A percentile compares a stretch with the other conserved stretches of the same genome.
Evolutionary conservation across 2,113 vertebrate genomes (phyloP).

Genomic region (Cephalopholis sonnerati): DNA sequence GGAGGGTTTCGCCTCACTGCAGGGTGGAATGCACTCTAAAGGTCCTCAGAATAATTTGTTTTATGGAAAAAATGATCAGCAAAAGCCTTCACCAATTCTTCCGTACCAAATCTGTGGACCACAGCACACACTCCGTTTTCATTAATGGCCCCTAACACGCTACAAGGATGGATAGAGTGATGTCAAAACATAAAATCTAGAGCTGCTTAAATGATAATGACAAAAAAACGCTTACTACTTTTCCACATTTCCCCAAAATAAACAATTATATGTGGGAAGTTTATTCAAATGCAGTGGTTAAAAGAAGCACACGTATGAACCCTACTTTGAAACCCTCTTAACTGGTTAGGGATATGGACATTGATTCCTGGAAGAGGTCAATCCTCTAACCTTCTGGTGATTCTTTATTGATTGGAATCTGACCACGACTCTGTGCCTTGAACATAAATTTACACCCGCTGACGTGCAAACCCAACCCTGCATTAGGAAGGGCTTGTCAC

Average conservation of each 20-base stretch:
- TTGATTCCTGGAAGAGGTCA: conserved; percentile 65
- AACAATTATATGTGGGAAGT: not conserved
- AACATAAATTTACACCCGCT: conserved; percentile 83
- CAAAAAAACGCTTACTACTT: not conserved
- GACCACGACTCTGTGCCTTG: conserved; percentile 56
- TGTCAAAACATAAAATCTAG: not conserved
- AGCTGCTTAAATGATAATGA: not conserved
- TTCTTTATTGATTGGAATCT: conserved; percentile 80
- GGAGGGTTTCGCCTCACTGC: conserved; percentile 33
- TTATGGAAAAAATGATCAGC: conserved; percentile 60
- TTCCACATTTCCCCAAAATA: not conserved
- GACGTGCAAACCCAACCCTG: conserved; percentile 69
- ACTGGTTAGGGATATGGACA: conserved; percentile 53
- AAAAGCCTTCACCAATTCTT: conserved; percentile 38
- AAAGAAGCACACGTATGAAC: not conserved
- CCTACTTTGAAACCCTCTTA: conserved; percentile 14
- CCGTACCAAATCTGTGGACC: conserved; percentile 22
- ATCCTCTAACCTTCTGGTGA: conserved; percentile 44
- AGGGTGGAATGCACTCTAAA: conserved; percentile 51
- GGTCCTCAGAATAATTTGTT: conserved; percentile 61
- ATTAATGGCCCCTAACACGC: conserved; percentile 18
- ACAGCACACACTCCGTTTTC: conserved; percentile 1
- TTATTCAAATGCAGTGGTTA: not conserved
- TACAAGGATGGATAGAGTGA: not conserved
- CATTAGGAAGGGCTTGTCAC: conserved; percentile 59